Percentiles rank a stretch among this genome's conserved stretches.
Evolutionary conservation across 2,797 vertebrate genomes (phyloP).

Genomic region (Tokudaia muenninki): DNA sequence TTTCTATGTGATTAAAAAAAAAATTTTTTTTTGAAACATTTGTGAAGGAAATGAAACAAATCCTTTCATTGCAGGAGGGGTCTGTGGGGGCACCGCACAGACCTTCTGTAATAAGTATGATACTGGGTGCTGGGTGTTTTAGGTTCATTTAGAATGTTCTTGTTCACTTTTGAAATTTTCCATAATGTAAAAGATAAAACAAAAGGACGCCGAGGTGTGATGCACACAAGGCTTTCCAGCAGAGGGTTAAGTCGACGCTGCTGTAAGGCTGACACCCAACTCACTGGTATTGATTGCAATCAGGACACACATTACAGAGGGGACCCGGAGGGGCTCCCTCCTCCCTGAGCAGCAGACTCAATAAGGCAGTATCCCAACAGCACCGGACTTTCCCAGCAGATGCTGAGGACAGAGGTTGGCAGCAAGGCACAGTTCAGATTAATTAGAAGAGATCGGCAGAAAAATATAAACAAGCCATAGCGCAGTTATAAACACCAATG

Average conservation of each 20-base stretch:
- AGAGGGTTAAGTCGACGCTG: neutral
- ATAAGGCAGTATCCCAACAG: fast-evolving
- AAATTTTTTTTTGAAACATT: conserved; percentile 21
- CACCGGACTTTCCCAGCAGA: neutral
- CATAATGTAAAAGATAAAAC: conserved; percentile 20
- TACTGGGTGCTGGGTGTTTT: neutral
- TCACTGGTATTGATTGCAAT: conserved; percentile 43
- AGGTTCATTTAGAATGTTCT: neutral
- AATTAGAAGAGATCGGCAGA: neutral
- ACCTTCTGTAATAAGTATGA: neutral
- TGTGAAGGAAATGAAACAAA: conserved; percentile 43
- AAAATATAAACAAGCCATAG: neutral
- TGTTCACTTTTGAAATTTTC: conserved; percentile 48
- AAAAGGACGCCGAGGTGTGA: neutral
- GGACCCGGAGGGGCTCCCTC: fast-evolving
- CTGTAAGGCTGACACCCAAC: conserved; percentile 38
- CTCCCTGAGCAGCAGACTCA: neutral
- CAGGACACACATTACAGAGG: neutral
- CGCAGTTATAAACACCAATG: neutral
- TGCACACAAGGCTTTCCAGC: conserved; percentile 45
- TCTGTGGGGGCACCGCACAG: neutral
- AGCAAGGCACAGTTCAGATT: neutral
- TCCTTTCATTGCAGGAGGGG: neutral
- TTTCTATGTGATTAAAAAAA: neutral
- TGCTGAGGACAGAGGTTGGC: neutral